These are phyloP conservation scores for Phataginus tricuspis DNA, from an alignment of 2,797 vertebrate species.

Conservation along the genomic window DNA sequence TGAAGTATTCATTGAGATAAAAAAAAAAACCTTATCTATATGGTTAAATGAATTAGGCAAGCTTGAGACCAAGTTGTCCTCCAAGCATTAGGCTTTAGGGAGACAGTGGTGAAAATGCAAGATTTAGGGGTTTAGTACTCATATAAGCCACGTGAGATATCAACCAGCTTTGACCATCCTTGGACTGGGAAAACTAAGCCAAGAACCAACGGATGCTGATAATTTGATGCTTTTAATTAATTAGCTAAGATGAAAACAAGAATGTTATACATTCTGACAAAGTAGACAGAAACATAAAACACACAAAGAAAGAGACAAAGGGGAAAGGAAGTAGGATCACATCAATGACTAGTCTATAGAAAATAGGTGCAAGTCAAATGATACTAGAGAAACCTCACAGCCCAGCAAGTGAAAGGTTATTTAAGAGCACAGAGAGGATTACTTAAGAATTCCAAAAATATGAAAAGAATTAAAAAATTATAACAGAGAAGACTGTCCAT, in stretches of 20 bases:
- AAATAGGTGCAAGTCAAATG: neutral
- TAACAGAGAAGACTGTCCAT: neutral
- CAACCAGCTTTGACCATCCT: rapidly evolving
- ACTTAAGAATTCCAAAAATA: neutral
- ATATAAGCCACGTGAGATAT: rapidly evolving
- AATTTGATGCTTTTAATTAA: neutral
- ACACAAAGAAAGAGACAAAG: neutral
- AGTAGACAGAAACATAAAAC: neutral
- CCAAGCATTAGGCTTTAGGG: neutral
- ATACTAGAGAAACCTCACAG: neutral
- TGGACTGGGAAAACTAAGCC: neutral
- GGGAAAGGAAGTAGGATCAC: neutral
- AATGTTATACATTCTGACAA: neutral
- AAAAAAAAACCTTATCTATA: neutral
- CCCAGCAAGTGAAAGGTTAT: neutral
- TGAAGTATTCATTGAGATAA: neutral
- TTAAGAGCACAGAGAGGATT: neutral
- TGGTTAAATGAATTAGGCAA: neutral
- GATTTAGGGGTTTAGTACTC: rapidly evolving
- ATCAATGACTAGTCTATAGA: neutral
- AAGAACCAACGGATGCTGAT: rapidly evolving
- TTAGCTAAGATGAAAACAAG: neutral
- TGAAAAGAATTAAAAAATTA: neutral
- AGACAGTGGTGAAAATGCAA: too few species aligned
- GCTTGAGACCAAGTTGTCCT: neutral